A percentile compares a stretch with the other conserved stretches of the same genome.
phyloP scores from a whole-genome alignment of 2,113 vertebrate genomes.

The Lathamus discolor region DNA sequence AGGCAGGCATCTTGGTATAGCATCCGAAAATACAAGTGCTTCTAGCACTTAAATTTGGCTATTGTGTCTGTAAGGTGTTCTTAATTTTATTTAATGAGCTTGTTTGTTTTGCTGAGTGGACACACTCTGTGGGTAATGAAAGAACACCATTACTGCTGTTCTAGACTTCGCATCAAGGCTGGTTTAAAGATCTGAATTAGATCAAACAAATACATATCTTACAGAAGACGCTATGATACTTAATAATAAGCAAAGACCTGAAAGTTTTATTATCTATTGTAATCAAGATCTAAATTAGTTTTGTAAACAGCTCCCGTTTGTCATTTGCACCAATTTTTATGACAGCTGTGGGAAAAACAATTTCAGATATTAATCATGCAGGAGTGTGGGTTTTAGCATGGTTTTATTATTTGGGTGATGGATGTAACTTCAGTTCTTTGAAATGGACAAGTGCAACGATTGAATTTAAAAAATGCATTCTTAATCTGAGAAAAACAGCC shows the following conservation, averaged over 20 bases:
- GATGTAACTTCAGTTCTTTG: background rate
- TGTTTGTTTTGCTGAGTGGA: background rate
- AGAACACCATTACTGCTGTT: background rate
- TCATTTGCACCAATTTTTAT: background rate
- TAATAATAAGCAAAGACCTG: background rate
- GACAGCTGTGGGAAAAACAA: background rate
- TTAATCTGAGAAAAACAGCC: background rate
- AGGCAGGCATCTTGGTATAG: background rate
- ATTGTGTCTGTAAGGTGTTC: background rate
- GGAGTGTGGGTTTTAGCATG: background rate
- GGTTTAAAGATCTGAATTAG: background rate
- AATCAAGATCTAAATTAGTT: background rate
- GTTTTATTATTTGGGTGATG: background rate
- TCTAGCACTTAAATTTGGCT: background rate
- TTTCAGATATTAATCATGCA: background rate
- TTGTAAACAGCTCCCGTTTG: background rate
- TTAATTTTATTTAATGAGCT: background rate
- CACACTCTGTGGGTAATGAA: accelerated
- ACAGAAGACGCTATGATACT: background rate
- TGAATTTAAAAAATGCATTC: background rate
- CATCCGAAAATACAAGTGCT: background rate
- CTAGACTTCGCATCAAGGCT: background rate
- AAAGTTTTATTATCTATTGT: background rate
- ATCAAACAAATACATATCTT: background rate
- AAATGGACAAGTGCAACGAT: background rate